Percentiles rank a stretch among this genome's conserved stretches.
Conservation (phyloP, 2,888 invertebrate species). For the Ennomos erosarius region DNA sequence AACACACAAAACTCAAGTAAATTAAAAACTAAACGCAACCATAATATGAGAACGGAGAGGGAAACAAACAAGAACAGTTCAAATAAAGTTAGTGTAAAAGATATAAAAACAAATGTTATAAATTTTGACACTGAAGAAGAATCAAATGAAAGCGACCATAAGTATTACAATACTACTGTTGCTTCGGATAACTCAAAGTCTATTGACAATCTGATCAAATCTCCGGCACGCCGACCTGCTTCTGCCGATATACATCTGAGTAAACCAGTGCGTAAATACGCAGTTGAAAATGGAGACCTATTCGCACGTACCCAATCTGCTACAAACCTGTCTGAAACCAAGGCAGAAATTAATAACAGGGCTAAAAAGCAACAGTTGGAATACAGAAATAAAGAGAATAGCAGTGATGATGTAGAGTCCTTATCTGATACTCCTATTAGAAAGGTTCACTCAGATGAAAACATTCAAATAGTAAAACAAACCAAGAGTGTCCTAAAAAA, state of each 20-base stretch:
- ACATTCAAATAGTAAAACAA: constrained; percentile 56
- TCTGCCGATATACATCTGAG: constrained; percentile 57
- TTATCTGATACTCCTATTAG: constrained; percentile 52
- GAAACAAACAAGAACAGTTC: constrained; percentile 12
- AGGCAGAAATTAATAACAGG: constrained; percentile 28
- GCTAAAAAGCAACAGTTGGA: constrained; percentile 23
- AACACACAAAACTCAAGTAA: constrained; percentile 14
- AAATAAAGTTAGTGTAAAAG: constrained; percentile 12
- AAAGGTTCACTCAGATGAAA: constrained; percentile 59
- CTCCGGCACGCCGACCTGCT: constrained; percentile 68
- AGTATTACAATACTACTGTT: constrained; percentile 48
- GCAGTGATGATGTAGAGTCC: constrained; percentile 62
- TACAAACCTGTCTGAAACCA: constrained; percentile 48
- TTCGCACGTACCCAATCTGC: constrained; percentile 59
- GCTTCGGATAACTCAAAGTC: constrained; percentile 58
- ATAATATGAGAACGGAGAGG: constrained; percentile 11
- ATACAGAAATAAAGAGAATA: constrained; percentile 42
- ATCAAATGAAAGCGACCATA: constrained; percentile 54
- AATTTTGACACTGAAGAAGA: constrained; percentile 50
- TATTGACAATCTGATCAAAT: constrained; percentile 67
- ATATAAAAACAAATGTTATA: constrained; percentile 21
- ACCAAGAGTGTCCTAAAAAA: constrained; percentile 86
- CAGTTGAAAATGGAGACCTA: constrained; percentile 46
- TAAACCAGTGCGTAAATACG: constrained; percentile 50
- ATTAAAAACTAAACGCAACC: constrained; percentile 24